These are phyloP conservation scores for Coendou prehensilis DNA, from an alignment of 2,797 vertebrate genomes.

Conservation along the genomic window DNA sequence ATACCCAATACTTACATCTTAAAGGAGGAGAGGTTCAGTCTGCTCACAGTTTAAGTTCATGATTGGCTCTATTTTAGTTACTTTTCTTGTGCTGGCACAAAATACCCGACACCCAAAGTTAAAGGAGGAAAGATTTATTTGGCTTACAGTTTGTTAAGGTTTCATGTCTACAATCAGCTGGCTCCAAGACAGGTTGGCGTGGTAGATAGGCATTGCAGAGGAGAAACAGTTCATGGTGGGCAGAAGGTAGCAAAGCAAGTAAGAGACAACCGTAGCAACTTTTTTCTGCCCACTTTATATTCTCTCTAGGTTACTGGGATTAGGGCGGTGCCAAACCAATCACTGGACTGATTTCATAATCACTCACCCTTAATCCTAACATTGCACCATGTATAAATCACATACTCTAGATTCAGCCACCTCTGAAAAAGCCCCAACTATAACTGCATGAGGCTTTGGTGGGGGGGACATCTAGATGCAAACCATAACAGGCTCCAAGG, in stretches of 20 bases:
- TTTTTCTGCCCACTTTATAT: background rate
- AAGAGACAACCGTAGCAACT: background rate
- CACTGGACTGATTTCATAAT: background rate
- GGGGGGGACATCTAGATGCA: background rate
- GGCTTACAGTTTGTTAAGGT: background rate
- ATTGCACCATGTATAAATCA: background rate
- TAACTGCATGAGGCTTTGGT: background rate
- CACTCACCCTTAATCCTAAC: background rate
- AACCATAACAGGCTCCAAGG: background rate
- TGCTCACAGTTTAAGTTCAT: background rate
- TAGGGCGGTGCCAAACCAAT: background rate
- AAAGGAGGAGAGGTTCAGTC: background rate
- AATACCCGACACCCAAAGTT: background rate
- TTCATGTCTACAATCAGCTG: background rate
- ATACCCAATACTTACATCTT: background rate
- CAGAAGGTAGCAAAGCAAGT: background rate
- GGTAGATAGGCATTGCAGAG: background rate
- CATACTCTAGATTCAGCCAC: background rate
- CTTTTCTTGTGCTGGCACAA: background rate
- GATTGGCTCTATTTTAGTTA: background rate
- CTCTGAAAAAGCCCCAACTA: background rate
- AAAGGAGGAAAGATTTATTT: background rate
- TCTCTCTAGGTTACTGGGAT: background rate
- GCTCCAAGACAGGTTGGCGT: background rate
- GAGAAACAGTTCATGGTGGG: background rate